Base-by-base conservation (phyloP, 1,140 invertebrate species). In the Harpegnathos saltator region DNA sequence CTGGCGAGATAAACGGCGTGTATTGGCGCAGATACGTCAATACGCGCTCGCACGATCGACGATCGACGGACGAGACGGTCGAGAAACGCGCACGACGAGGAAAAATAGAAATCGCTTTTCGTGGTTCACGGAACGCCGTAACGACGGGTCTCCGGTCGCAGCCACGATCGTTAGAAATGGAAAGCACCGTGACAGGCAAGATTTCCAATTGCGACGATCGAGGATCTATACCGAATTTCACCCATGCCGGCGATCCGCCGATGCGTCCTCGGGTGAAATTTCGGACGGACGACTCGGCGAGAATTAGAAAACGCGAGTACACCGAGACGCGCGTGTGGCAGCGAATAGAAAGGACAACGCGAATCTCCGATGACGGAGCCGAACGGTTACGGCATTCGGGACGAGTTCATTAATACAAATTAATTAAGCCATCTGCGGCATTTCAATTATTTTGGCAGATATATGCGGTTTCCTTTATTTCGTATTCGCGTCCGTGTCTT, bases 41-140 rank as follows among this genome's bases (percentile, higher is more conserved):
- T 58, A 38, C 26, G 4, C 38, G 11, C n/a, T 59, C 48, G 61
- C 17, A 63, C 33, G 33, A n/a, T n/a, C n/a, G n/a, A n/a, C n/a
- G n/a, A n/a, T 83, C 61, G 24, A 78, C 61, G 72, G 3, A 75
- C 61, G 50, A 65, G 24, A 78, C 61, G 72, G 3, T 65, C 61
- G 50, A 65, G 81, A 65, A 75, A 74, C 59, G 58, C 50, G 29
- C 3, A 17, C 61, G 72, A n/a, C 68, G 19, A 82, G 56, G 81
- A 61, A 83, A 82, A 83, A 85, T 83, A 85, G 66, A 82, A 85
- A 88, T 88, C 77, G 83, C 19, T 77, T 82, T 62, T 58, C 24
- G 56, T 73, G 83, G 75, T 87, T 85, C 75, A 58, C 29, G 78
- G 83, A 85, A 77, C 77, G 59, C 65, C 61, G 7, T 81, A 77